Evolutionary conservation across 1,140 invertebrate species (phyloP).

Genomic region (Carposina sasakii): DNA sequence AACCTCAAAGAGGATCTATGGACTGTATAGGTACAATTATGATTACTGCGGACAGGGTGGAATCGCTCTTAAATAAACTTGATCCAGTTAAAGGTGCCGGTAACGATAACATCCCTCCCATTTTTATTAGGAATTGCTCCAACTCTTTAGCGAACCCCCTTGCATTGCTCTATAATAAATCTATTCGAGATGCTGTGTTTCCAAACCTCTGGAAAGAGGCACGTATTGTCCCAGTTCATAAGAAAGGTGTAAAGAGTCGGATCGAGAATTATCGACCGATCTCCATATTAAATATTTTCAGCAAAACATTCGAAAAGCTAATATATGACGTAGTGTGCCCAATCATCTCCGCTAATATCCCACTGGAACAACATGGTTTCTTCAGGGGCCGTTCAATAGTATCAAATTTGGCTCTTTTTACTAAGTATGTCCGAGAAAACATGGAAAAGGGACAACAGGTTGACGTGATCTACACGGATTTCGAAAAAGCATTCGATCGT

Average conservation of each 20-base stretch:
- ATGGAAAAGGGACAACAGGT: neutral
- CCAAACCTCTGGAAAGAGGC: slow-evolving; percentile 5
- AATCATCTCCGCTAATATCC: neutral
- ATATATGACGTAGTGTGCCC: neutral
- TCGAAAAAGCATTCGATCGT: too few species aligned
- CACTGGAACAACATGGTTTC: slow-evolving; percentile 3
- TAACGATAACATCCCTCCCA: neutral
- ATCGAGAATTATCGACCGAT: slow-evolving; percentile 2
- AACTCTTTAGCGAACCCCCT: neutral
- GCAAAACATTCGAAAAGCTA: slow-evolving; percentile 4
- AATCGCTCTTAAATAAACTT: neutral
- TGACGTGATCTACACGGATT: neutral
- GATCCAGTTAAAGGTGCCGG: slow-evolving; percentile 1
- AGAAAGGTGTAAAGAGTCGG: neutral
- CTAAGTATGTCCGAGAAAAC: neutral
- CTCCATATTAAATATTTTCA: slow-evolving; percentile 2
- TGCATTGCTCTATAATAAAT: slow-evolving; percentile 2
- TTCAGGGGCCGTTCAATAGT: neutral
- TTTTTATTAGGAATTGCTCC: neutral
- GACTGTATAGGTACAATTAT: neutral
- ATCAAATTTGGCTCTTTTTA: neutral
- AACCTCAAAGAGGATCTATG: neutral
- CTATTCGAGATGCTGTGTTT: slow-evolving; percentile 1
- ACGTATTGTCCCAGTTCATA: slow-evolving; percentile 6
- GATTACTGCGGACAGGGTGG: neutral